phyloP scores from a whole-genome alignment of 2,888 invertebrate species.

The Ditylenchus weischeri region DNA sequence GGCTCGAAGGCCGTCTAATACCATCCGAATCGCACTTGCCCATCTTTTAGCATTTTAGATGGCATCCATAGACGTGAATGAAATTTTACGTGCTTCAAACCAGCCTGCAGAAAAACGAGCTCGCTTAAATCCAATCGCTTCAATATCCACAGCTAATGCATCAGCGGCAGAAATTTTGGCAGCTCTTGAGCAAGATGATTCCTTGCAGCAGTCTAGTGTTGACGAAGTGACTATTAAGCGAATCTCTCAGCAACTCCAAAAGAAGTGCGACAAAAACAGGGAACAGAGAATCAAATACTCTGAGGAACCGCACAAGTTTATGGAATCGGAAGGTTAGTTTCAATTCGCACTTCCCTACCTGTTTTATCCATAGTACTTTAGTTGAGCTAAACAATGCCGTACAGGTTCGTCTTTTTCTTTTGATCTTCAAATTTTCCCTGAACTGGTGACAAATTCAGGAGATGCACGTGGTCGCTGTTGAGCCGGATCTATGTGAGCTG shows the following conservation, averaged over 20 bases:
- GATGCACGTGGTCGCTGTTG: constrained; percentile 87
- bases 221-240: constrained; percentile 51
- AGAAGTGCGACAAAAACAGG: constrained; percentile 85
- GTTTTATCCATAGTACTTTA: too few relatives aligned
- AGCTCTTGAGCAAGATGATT: constrained; percentile 45
- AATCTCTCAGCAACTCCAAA: constrained; percentile 67
- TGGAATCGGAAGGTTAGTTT: constrained; percentile 79
- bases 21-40: constrained; percentile 6
- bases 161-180: constrained; percentile 44
- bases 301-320: constrained; percentile 71
- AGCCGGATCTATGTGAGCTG: constrained; percentile 72
- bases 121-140: too few relatives aligned
- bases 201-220: constrained; percentile 30
- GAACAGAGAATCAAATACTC: constrained; percentile 98
- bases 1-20: constrained; percentile 29
- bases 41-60: too few relatives aligned
- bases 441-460: constrained; percentile 65
- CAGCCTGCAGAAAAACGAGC: too few relatives aligned
- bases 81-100: too few relatives aligned
- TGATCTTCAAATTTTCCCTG: neutral
- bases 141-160: constrained; percentile 22
- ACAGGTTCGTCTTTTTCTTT: constrained; percentile 54
- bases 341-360: too few relatives aligned
- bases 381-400: constrained; percentile 78
- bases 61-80: too few relatives aligned